phyloP scores from a whole-genome alignment of 2,888 invertebrate species.

The Apodemia duryi region DNA sequence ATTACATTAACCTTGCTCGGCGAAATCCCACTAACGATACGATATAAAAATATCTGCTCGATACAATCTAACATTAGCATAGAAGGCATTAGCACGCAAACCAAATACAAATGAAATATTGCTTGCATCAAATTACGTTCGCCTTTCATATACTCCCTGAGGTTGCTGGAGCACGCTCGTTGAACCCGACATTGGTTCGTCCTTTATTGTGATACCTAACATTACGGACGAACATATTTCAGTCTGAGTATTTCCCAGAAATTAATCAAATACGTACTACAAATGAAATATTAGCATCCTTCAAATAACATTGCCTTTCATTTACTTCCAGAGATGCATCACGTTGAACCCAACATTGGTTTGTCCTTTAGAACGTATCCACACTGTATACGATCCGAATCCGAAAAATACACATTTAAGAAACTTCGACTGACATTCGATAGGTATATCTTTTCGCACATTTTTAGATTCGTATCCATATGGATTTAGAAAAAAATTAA shows the following conservation, averaged over 20 bases:
- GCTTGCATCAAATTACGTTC: background rate
- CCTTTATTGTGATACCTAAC: background rate
- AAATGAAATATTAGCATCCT: background rate
- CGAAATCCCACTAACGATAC: no score
- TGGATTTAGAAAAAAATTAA: no score
- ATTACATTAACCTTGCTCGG: no score
- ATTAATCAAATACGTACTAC: background rate
- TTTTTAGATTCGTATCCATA: no score
- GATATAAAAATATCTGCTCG: background rate
- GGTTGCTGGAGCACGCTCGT: background rate
- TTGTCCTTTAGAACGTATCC: background rate
- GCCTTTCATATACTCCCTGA: background rate
- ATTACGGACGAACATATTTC: background rate
- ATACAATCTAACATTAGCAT: background rate
- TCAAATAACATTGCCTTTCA: background rate
- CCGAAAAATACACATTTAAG: no score
- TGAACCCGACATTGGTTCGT: conserved; percentile 1
- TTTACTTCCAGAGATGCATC: background rate
- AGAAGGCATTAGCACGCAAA: background rate
- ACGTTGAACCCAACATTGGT: background rate
- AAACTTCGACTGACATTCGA: no score
- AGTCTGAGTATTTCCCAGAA: background rate
- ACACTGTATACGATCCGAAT: no score
- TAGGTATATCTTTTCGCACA: no score
- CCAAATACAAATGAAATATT: background rate